A percentile compares a stretch with the other conserved stretches of the same genome.
phyloP scores from a whole-genome alignment of 2,888 invertebrate genomes.

The Spilarctia lutea region DNA sequence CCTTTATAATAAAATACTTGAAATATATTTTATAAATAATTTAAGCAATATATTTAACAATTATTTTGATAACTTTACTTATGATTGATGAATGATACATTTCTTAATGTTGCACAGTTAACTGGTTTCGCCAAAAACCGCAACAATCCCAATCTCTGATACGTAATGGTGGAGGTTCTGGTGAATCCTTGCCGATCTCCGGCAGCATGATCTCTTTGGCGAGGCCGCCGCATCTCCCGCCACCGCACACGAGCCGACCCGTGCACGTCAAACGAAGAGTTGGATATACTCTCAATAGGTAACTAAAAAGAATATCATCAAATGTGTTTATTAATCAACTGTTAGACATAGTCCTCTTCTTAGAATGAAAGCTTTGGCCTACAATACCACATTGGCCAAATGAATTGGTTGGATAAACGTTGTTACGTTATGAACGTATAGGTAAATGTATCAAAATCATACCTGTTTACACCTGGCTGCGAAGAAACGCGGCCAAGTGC shows the following conservation, averaged over 20 bases:
- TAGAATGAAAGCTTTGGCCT: too few relatives aligned
- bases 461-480: too few relatives aligned
- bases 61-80: too few relatives aligned
- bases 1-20: too few relatives aligned
- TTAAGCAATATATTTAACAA: too few relatives aligned
- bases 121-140: slow-evolving; percentile 88
- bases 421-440: too few relatives aligned
- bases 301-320: neutral
- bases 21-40: too few relatives aligned
- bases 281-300: slow-evolving; percentile 80
- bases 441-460: too few relatives aligned
- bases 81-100: neutral
- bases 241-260: slow-evolving; percentile 66
- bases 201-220: slow-evolving; percentile 87
- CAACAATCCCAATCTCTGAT: slow-evolving; percentile 76
- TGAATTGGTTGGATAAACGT: too few relatives aligned
- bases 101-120: slow-evolving; percentile 69
- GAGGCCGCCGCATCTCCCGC: slow-evolving; percentile 66
- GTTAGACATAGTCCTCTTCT: too few relatives aligned
- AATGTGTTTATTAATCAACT: neutral
- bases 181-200: slow-evolving; percentile 83
- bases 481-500: too few relatives aligned
- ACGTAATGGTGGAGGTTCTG: slow-evolving; percentile 83
- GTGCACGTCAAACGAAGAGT: slow-evolving; percentile 76
- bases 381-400: too few relatives aligned